Evolutionary conservation across 1,140 invertebrate genomes (phyloP), one percentile per base, ranked within the genome.

Genomic region (Drosophila cardini): DNA sequence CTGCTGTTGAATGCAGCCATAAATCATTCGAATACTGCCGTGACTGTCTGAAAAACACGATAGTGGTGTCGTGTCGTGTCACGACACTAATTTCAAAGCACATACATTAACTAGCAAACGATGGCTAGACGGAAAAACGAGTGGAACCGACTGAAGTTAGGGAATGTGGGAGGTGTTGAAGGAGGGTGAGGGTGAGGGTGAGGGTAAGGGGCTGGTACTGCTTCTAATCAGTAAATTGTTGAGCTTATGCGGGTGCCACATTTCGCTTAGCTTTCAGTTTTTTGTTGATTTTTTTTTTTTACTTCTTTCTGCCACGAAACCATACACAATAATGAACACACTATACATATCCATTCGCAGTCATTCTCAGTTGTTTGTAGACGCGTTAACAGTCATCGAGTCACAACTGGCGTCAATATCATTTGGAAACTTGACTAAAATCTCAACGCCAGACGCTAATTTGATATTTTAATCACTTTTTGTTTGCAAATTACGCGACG

Each of bases 391-490:
- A 52, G 62, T 67, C 62, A 71, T 48, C 56, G 65, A 69, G 65
- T 15, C 56, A 67, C 45, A 72, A 72, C 53, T 69, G 60, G 76
- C 73, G 80, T 77, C 64, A 65, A 78, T 61, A 81, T 72, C 63
- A 58, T 68, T 74, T 43, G 57, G 82, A 87, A 79, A 78, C 72
- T 68, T 70, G 60, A 70, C 79, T 83, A 83, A 26, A 87, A 87
- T 73, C 79, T 60, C 48, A 52, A 71, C 67, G 73, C 84, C 84
- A 87, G 80, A 89, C 80, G 85, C 70, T 87, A 87, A 84, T 87
- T 87, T 89, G 80, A 87, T 83, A 87, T 87, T 87, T 87, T 87
- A 89, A 87, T 89, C 80, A 76, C 79, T 83, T 87, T 84, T 87
- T 76, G 83, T 86, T 87, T 86, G 83, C 82, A 85, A 85, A 86